These are phyloP conservation scores for Cryptophagus acutangulus DNA, from an alignment of 2,888 invertebrate species.

Conservation along the genomic window DNA sequence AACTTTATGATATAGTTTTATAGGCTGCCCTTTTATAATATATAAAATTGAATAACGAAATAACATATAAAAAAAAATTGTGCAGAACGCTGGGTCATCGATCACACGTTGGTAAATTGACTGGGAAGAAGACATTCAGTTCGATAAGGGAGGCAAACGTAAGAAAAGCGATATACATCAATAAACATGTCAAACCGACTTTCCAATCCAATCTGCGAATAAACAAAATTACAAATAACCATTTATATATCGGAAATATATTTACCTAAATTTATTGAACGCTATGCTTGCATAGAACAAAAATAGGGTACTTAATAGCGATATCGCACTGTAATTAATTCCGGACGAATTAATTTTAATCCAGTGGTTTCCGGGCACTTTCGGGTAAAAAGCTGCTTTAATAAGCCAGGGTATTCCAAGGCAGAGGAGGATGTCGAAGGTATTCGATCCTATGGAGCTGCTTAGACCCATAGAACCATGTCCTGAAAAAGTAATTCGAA, in stretches of 20 bases:
- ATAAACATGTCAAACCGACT: slow-evolving; percentile 62
- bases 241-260: slow-evolving; percentile 10
- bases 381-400: slow-evolving; percentile 60
- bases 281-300: slow-evolving; percentile 63
- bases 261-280: slow-evolving; percentile 59
- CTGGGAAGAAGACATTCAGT: slow-evolving; percentile 68
- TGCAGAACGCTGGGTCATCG: too few relatives aligned
- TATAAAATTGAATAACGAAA: too few relatives aligned
- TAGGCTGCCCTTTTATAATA: too few relatives aligned
- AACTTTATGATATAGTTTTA: too few relatives aligned
- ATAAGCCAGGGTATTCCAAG: slow-evolving; percentile 75
- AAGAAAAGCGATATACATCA: slow-evolving; percentile 64
- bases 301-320: slow-evolving; percentile 66
- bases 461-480: slow-evolving; percentile 75
- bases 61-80: too few relatives aligned
- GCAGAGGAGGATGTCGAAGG: slow-evolving; percentile 74
- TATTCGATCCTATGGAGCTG: slow-evolving; percentile 77
- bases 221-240: slow-evolving; percentile 14
- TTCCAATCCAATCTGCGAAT: slow-evolving; percentile 59
- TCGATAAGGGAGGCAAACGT: slow-evolving; percentile 68
- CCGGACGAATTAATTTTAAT: slow-evolving; percentile 73
- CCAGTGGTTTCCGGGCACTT: slow-evolving; percentile 53
- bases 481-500: slow-evolving; percentile 46
- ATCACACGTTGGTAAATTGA: slow-evolving; percentile 68
- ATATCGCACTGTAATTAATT: slow-evolving; percentile 69